phyloP scores from a whole-genome alignment of 2,113 vertebrate species.

The Rattus norvegicus region DNA sequence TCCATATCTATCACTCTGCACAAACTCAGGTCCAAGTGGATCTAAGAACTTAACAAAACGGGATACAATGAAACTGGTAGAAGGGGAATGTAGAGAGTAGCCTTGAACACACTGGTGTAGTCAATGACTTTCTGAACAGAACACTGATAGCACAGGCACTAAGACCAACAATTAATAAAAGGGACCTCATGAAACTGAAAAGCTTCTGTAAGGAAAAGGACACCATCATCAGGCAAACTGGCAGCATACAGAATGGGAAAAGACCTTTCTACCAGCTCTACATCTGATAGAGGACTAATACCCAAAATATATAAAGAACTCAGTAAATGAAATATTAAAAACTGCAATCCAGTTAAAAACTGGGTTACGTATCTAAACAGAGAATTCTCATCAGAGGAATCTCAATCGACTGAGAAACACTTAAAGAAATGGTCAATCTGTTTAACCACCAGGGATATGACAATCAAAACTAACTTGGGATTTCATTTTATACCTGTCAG shows the following conservation, averaged over 20 bases:
- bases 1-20: neutral
- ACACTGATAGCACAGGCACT: neutral
- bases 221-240: neutral
- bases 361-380: neutral
- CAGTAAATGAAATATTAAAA: neutral
- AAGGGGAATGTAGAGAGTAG: neutral
- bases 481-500: neutral
- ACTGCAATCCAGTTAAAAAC: neutral
- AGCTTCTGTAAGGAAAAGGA: neutral
- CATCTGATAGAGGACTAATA: neutral
- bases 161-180: neutral
- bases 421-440: neutral
- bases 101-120: neutral
- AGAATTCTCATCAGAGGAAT: neutral
- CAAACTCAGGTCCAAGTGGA: neutral
- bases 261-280: neutral
- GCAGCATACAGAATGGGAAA: neutral
- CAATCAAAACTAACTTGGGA: neutral
- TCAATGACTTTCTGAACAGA: neutral
- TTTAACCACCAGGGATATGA: neutral
- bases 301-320: neutral
- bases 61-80: neutral
- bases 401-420: neutral
- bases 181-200: neutral
- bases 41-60: neutral